phyloP scores from a whole-genome alignment of 1,140 invertebrate species.

The Thereuonema tuberculata region DNA sequence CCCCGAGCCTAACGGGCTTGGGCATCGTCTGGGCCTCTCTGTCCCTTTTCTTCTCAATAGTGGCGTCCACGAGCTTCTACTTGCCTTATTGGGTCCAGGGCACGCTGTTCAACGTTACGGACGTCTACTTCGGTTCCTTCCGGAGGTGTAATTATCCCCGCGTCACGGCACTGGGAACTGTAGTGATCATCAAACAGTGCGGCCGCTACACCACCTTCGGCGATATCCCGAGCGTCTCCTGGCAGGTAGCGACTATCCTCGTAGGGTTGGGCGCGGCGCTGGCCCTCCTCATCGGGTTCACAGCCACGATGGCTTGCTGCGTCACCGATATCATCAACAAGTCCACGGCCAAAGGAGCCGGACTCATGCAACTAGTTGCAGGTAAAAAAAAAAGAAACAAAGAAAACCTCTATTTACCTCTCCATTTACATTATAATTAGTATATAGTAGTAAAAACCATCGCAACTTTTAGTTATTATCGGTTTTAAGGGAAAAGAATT shows the following conservation, averaged over 20 bases:
- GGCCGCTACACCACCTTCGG: conserved; percentile 51
- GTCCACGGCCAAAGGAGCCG: conserved; percentile 42
- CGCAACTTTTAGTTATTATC: too few relatives aligned
- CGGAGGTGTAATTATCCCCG: conserved; percentile 51
- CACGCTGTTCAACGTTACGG: conserved; percentile 23
- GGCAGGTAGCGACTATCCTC: conserved; percentile 48
- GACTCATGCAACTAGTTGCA: conserved; percentile 46
- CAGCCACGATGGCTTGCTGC: conserved; percentile 44
- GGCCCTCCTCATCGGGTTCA: conserved; percentile 46
- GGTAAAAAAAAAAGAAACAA: too few relatives aligned
- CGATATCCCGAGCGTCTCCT: conserved; percentile 52
- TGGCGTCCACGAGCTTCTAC: conserved; percentile 49
- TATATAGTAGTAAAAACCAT: too few relatives aligned
- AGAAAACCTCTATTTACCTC: too few relatives aligned
- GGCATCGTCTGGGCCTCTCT: conserved; percentile 49
- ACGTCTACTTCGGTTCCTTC: conserved; percentile 51
- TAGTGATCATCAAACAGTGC: conserved; percentile 47
- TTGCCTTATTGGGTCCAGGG: conserved; percentile 57
- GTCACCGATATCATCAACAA: conserved; percentile 45
- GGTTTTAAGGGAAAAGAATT: too few relatives aligned
- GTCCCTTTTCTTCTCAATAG: conserved; percentile 43
- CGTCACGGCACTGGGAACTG: conserved; percentile 34
- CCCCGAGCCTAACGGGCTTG: conserved; percentile 40
- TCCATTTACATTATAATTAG: too few relatives aligned
- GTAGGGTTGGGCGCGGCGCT: conserved; percentile 45